Evolutionary conservation across 2,797 vertebrate genomes (phyloP), one percentile per base, ranked within the genome.

Genomic region (Antennarius maculatus): DNA sequence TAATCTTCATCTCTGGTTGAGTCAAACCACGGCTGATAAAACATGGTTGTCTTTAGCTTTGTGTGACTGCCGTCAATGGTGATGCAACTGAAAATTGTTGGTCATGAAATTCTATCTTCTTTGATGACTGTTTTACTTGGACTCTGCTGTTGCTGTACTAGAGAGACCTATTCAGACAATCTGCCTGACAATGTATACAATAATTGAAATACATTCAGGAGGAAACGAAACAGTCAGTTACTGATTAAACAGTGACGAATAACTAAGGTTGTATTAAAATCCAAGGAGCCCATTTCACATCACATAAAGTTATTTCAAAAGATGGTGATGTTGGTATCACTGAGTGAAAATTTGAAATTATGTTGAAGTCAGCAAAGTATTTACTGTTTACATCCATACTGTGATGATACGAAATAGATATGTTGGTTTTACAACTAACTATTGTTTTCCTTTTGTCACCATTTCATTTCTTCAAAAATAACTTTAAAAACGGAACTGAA

Each of bases 41-140:
- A 28, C 34, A 1, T 5, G 16, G 8, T 27, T 53, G 16, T 50
- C 28, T 13, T 29, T 27, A 17, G 28, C 10, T 55, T 39, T 14
- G 17, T 43, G 39, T 42, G 43, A 17, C 28, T 74, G 27, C 48
- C 42, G 4, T 34, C 7, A 39, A 39, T 61, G 13, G 45, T 8
- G 31, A 34, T 34, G 31, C 7, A 5, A 34, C 31, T 34, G 31
- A 34, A 34, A 34, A 34, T 8, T 8, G 31, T 34, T 2, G 31
- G 31, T 34, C 31, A 8, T 34, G 31, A 34, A 34, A 3, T 5
- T 46, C 52, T 29, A 7, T 46, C 52, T 29, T 56, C 23, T 52
- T 9, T 47, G 11, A 48, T 23, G 17, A 27, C 12, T 29, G 45
- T 3, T 74, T 73, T 47, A 52, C 39, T 45, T 64, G 12, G 47